A percentile compares a stretch with the other conserved stretches of the same genome.
Evolutionary conservation across 2,797 vertebrate genomes (phyloP).

Genomic region (Phoeniculus purpureus): DNA sequence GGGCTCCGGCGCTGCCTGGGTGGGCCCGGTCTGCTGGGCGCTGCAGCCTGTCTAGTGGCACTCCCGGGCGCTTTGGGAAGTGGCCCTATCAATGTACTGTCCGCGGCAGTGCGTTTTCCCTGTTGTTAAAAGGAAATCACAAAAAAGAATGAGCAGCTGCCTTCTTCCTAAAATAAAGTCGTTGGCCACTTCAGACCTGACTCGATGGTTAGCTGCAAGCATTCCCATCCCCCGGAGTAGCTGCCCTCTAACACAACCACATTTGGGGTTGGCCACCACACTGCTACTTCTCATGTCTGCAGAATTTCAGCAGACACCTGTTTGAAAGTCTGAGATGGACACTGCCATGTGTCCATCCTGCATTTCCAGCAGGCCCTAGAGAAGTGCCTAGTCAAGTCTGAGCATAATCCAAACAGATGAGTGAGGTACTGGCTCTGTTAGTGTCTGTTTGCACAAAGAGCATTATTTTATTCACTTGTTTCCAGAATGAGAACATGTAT

Average conservation of each 20-base stretch:
- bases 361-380: background rate
- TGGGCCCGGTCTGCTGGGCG: too few species aligned
- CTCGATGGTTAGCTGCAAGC: accelerated
- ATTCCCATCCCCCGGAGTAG: accelerated
- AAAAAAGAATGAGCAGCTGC: background rate
- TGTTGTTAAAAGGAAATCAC: background rate
- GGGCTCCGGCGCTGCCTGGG: background rate
- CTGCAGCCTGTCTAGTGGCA: background rate
- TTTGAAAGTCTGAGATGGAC: background rate
- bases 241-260: accelerated
- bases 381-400: background rate
- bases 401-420: accelerated
- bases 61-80: accelerated
- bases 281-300: background rate
- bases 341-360: accelerated
- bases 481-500: background rate
- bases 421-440: background rate
- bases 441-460: background rate
- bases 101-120: accelerated
- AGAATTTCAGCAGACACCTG: background rate
- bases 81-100: too few species aligned
- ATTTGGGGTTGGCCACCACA: background rate
- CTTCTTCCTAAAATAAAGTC: background rate
- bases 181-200: accelerated
- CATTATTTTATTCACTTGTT: background rate